Conservation (phyloP, 2,888 invertebrate species). For the Chirona hameri region DNA sequence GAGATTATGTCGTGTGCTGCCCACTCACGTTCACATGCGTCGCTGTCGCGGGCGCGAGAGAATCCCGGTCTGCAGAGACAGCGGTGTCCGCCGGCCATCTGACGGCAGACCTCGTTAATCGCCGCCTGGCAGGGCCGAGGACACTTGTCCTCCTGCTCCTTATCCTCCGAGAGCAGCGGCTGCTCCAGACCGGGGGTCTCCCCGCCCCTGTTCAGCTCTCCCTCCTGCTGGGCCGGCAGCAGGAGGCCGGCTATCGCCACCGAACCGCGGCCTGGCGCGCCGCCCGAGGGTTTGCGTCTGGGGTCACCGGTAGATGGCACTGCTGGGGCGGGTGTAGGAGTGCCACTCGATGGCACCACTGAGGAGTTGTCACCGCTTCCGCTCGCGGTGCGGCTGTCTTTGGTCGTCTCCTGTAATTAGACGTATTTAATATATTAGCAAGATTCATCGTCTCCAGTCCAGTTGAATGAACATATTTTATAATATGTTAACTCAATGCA, state of each 20-base stretch:
- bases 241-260: not conserved
- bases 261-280: not conserved
- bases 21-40: conserved; percentile 42
- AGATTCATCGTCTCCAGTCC: too few species aligned
- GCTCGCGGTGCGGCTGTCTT: too few species aligned
- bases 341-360: too few species aligned
- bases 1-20: too few species aligned
- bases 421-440: too few species aligned
- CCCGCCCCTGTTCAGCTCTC: conserved; percentile 36
- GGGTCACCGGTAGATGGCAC: too few species aligned
- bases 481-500: too few species aligned
- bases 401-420: too few species aligned
- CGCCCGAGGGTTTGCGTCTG: too few species aligned
- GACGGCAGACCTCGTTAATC: conserved; percentile 42
- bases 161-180: conserved; percentile 34
- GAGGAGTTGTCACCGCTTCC: too few species aligned
- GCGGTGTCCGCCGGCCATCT: conserved; percentile 39
- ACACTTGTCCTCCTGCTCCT: conserved; percentile 37
- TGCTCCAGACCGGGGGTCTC: conserved; percentile 39
- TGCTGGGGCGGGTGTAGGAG: too few species aligned
- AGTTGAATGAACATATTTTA: too few species aligned
- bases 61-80: conserved; percentile 43
- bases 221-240: not conserved
- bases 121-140: conserved; percentile 42
- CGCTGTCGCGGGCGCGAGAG: conserved; percentile 40